Evolutionary conservation across 2,113 vertebrate species (phyloP), one percentile per base, ranked within the genome.

Genomic region (Colaptes auratus): DNA sequence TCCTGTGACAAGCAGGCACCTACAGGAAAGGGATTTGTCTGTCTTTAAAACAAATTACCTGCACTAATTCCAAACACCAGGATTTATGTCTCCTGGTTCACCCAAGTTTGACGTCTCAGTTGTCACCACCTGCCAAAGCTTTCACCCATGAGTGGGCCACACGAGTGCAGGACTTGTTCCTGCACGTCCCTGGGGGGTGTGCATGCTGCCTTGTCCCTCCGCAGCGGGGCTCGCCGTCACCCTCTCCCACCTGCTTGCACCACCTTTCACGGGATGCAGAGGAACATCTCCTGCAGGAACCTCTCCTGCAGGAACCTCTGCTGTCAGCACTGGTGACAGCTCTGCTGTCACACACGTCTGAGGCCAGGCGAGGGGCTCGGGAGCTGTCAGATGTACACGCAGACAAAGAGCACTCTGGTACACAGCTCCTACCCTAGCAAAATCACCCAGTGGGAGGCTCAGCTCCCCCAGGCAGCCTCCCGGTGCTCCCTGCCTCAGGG

Each of bases 191-290:
- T 4, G 69, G 58, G 59, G 20, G 5, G 19, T 1, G 23, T 16
- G 59, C 20, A 2, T 4, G 60, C 23, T 12, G 80, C 25, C n/a
- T 50, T 31, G 64, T 15, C 30, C 84, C 77, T 52, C 52, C 2
- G 2, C 1, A 4, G 73, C 7, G 31, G 12, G 5, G 59, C 48
- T 80, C 35, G 8, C 20, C 1, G 5, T 10, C 72, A 30, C 58
- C 75, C 21, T 65, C 46, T 86, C 74, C 73, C n/a, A 27, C 61
- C 58, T 3, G 24, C 46, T 58, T 89, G 70, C 48, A 11, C 0
- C 0, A 11, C 0, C 0, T 52, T 18, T 46, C 61, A 7, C 4
- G 8, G 63, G 75, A 69, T 5, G 4, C 1, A 9, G 9, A 28
- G 87, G 63, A 70, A 42, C 56, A 9, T 21, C 53, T 72, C 42